Evolutionary conservation across 1,140 invertebrate genomes (phyloP), one percentile per base, ranked within the genome.

Genomic region (Anadara kagoshimensis): DNA sequence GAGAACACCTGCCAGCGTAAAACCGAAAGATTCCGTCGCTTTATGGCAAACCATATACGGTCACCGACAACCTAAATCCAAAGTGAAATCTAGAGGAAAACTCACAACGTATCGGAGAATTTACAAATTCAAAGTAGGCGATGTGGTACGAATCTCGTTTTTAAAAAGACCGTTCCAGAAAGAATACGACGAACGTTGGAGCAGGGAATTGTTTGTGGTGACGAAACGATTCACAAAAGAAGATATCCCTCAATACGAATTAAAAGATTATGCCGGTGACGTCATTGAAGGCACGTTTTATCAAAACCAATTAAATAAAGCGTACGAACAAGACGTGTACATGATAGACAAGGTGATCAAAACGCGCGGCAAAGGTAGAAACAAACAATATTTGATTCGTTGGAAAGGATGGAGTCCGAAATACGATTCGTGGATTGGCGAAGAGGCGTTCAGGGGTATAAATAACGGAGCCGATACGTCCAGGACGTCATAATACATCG

Each of bases 241-340:
- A 45, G 26, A 43, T 47, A 49, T 70, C 36, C 45, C 73, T 16
- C 49, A 63, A 14, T 75, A 75, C 24, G 22, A n/a, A 20, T n/a
- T 75, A 11, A 75, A 75, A 66, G 63, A 75, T 70, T 75, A 70
- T 20, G 53, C 29, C 5, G 62, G 73, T 18, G 73, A 75, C n/a
- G 20, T 44, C 18, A 56, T 66, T 41, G 24, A 2, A 3, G 73
- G 54, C 1, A 61, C 56, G 0, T 75, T 75, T 49, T 75, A 75
- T 36, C 64, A 71, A 57, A 64, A 71, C 29, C 69, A 71, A 26
- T 22, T 63, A 41, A 70, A 53, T 41, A 70, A 43, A 43, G 68
- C 57, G 10, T 69, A 61, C 47, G 57, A 69, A n/a, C 56, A 69
- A 61, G 22, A 51, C 8, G 10, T 24, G 1, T 61, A 61, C 43